Evolutionary conservation across 2,113 vertebrate genomes (phyloP).

Genomic region (Onychostoma macrolepis): DNA sequence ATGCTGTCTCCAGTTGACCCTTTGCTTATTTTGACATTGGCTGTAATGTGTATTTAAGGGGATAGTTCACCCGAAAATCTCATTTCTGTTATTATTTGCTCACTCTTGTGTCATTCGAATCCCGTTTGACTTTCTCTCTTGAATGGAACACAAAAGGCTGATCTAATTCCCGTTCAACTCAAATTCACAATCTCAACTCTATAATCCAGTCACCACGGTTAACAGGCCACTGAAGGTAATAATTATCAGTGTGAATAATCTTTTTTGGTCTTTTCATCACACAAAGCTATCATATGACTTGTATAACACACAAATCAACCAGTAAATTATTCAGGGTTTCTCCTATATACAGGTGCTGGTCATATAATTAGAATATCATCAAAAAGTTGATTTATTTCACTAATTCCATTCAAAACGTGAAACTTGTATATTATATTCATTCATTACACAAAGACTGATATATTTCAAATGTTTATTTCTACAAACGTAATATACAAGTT

Average conservation of each 20-base stretch:
- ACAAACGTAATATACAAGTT: no score
- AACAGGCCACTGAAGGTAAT: neutral
- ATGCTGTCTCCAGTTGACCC: neutral
- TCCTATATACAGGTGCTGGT: no score
- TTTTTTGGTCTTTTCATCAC: neutral
- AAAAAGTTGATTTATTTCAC: no score
- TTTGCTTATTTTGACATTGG: slow-evolving; percentile 11
- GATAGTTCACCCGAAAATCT: neutral
- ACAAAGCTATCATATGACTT: neutral
- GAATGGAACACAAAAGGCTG: neutral
- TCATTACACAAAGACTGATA: no score
- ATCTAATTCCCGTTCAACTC: neutral
- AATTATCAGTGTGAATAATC: neutral
- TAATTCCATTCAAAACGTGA: no score
- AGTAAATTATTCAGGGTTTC: neutral
- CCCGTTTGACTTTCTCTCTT: neutral
- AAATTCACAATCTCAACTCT: neutral
- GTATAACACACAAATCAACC: neutral
- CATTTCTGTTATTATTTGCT: neutral
- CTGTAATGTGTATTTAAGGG: neutral
- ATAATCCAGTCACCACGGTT: neutral
- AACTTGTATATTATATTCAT: no score
- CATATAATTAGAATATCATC: no score
- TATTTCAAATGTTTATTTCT: no score
- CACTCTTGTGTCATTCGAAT: neutral